phyloP scores from a whole-genome alignment of 1,140 invertebrate genomes.

The Achatina immaculata region DNA sequence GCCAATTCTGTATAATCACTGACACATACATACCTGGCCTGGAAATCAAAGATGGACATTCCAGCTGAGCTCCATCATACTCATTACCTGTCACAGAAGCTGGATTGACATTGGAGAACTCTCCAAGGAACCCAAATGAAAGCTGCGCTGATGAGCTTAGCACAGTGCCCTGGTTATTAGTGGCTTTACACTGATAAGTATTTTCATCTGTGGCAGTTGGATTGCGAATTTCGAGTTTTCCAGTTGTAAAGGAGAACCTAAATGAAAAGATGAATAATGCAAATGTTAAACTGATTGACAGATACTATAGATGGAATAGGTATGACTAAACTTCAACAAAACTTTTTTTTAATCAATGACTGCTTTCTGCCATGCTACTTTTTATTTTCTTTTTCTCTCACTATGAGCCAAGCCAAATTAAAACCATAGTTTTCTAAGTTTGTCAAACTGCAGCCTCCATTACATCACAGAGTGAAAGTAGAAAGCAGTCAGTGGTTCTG shows the following conservation, averaged over 20 bases:
- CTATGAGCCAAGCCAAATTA: no score
- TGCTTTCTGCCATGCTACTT: no score
- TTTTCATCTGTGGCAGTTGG: slow-evolving; percentile 43
- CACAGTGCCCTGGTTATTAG: slow-evolving; percentile 47
- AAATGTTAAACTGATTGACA: no score
- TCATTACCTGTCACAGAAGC: slow-evolving; percentile 40
- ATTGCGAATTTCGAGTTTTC: slow-evolving; percentile 47
- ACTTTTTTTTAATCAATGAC: no score
- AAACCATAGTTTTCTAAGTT: no score
- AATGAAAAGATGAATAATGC: not conserved
- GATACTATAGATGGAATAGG: not conserved
- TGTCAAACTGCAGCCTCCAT: no score
- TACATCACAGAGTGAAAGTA: no score
- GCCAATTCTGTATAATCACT: not conserved
- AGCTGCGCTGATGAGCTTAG: slow-evolving; percentile 45
- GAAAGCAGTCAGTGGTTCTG: no score
- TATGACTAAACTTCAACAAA: no score
- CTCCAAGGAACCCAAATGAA: slow-evolving; percentile 53
- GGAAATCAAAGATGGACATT: slow-evolving; percentile 48
- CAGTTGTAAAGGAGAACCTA: slow-evolving; percentile 40
- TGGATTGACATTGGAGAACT: slow-evolving; percentile 48
- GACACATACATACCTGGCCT: slow-evolving; percentile 40
- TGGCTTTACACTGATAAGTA: slow-evolving; percentile 49
- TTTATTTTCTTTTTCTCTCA: no score
- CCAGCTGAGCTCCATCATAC: slow-evolving; percentile 48